A percentile compares a stretch with the other conserved stretches of the same genome.
Conservation (phyloP, 2,888 invertebrate species). For the Lepetodrilus schrolli region DNA sequence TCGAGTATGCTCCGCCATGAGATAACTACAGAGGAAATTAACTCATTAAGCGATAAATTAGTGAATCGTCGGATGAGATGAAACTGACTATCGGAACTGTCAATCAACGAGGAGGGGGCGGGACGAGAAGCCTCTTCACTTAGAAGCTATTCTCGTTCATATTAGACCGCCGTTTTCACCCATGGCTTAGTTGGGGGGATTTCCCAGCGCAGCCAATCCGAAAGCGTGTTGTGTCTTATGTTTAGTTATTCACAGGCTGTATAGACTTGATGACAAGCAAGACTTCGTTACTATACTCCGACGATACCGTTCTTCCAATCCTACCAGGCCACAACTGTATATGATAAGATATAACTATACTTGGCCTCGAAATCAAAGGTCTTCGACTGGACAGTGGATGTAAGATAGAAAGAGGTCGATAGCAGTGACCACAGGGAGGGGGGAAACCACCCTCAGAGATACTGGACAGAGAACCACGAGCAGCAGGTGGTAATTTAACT, state of each 20-base stretch:
- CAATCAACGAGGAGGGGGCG: conserved; percentile 13
- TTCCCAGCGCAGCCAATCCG: conserved; percentile 5
- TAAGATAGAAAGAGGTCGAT: not conserved
- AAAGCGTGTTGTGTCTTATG: not conserved
- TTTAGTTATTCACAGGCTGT: not conserved
- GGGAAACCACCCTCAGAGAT: not conserved
- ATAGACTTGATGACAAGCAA: not conserved
- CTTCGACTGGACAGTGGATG: not conserved
- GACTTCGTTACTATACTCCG: not conserved
- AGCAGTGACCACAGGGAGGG: conserved; percentile 8
- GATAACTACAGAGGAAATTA: conserved; percentile 7
- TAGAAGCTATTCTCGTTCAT: conserved; percentile 13
- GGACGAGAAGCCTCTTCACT: not conserved
- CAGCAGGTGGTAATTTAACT: not conserved
- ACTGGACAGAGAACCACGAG: not conserved
- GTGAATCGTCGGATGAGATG: conserved; percentile 1
- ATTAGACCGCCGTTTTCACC: conserved; percentile 4
- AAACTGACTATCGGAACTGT: conserved; percentile 16
- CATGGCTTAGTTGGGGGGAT: not conserved
- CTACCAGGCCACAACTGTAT: not conserved
- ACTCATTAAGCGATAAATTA: not conserved
- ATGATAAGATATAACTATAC: conserved; percentile 8
- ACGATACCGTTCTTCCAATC: not conserved
- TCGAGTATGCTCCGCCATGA: not conserved
- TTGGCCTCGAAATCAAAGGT: conserved; percentile 21